Base-by-base conservation (phyloP, 2,113 vertebrate species). In the Athene cunicularia region DNA sequence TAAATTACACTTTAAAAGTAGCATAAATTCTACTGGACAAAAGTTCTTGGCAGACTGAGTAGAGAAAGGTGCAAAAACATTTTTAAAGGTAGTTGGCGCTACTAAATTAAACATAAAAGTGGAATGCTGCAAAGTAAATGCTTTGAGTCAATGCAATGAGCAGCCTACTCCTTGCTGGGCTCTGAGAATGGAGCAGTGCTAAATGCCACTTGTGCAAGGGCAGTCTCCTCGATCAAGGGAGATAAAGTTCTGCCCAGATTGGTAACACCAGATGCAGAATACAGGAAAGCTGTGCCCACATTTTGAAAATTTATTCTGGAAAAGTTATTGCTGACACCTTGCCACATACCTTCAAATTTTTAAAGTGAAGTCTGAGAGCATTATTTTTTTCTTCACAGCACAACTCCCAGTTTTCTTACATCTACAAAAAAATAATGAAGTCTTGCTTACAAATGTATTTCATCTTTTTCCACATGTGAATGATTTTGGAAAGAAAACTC, bases 371-470 rank as follows among this genome's bases (percentile, higher is more conserved):
- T 43, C 70, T 60, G 16, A 80, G 14, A 24, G 22, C 4, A 0
- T n/a, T 35, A 23, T 18, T 37, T 70, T 81, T n/a, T 59, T 47
- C 6, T 12, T 15, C 32, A 59, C 8, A 37, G 43, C 15, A 39
- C 14, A 94, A 58, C 58, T 63, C 84, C 55, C 66, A 33, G 39
- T 80, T 80, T 68, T 82, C 74, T 56, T 63, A 77, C 14, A 80
- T 41, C 71, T 91, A 82, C 21, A 52, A 93, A 91, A 80, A 90
- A 91, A 90, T n/a, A 60, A 96, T 53, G 27, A 95, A 90, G 82
- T 76, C 82, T 91, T 80, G 73, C 94, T 95, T 91, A 95, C 76
- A 97, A 93, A 93, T 32, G 64, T 56, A 94, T 95, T 97, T 95
- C 56, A 93, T 96, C 95, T 96, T 96, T 85, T 82, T 91, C 83